Percentiles rank a stretch among this genome's conserved stretches.
These are phyloP conservation scores for Anneissia japonica DNA, from an alignment of 35 echinoderm and acorn worm genomes.

Conservation along the genomic window DNA sequence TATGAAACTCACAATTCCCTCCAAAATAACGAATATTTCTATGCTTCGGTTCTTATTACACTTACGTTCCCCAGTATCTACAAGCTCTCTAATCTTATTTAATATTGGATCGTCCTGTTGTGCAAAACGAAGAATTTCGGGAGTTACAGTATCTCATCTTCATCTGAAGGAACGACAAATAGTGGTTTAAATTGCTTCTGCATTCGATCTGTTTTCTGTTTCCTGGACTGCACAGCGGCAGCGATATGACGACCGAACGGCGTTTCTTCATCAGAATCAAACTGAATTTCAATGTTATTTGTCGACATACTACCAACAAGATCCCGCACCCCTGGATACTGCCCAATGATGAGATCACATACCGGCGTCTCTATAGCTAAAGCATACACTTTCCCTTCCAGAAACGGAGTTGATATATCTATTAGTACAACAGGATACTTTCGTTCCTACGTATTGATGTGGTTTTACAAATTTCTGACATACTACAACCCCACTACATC, in stretches of 20 bases:
- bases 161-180: too few species aligned
- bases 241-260: too few species aligned
- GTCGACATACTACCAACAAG: too few species aligned
- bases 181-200: too few species aligned
- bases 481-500: slow-evolving; percentile 26
- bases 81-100: not conserved
- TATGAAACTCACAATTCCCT: not conserved
- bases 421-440: not conserved
- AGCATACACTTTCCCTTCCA: not conserved
- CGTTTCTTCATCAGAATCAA: too few species aligned
- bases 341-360: not conserved
- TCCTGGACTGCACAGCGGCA: too few species aligned
- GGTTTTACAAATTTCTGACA: not conserved
- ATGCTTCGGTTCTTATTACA: not conserved
- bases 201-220: too few species aligned
- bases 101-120: not conserved
- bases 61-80: not conserved
- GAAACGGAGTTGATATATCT: not conserved
- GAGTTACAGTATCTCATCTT: too few species aligned
- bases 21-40: not conserved
- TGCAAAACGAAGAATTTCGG: not conserved
- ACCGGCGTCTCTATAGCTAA: not conserved
- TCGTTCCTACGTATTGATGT: slow-evolving; percentile 4
- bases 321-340: not conserved
- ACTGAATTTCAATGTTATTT: too few species aligned